These are phyloP conservation scores for Thecocarcelia acutangulata DNA, from an alignment of 2,888 invertebrate species.

Conservation along the genomic window DNA sequence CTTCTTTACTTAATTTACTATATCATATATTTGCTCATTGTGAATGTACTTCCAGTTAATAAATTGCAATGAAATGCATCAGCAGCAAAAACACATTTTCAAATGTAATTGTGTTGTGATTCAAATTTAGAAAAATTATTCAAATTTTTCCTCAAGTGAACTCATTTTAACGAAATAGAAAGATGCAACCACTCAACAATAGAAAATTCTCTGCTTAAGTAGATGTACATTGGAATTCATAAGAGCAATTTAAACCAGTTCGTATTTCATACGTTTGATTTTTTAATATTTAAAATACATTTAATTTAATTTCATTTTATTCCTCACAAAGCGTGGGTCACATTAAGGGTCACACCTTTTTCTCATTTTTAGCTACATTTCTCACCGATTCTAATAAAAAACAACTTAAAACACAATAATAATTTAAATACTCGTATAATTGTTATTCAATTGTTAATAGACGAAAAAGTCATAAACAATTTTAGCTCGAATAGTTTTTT, in stretches of 20 bases:
- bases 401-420: constrained; percentile 30
- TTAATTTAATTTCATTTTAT: background rate
- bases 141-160: constrained; percentile 23
- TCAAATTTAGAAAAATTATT: constrained; percentile 21
- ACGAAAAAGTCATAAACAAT: constrained; percentile 13
- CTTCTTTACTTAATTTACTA: too few relatives aligned
- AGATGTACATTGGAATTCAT: background rate
- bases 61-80: too few relatives aligned
- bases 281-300: background rate
- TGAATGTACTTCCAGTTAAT: too few relatives aligned
- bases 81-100: too few relatives aligned
- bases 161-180: constrained; percentile 25
- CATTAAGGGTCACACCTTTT: constrained; percentile 56
- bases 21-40: too few relatives aligned
- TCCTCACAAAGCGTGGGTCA: constrained; percentile 25
- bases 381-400: constrained; percentile 7
- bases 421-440: constrained; percentile 13
- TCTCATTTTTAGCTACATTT: constrained; percentile 31
- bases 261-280: background rate
- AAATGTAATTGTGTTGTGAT: background rate
- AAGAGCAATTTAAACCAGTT: background rate
- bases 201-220: background rate
- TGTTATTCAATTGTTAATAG: constrained; percentile 39
- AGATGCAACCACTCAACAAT: background rate
- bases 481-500: constrained; percentile 23